Evolutionary conservation across 2,113 vertebrate species (phyloP).

Genomic region (Hipposideros armiger): DNA sequence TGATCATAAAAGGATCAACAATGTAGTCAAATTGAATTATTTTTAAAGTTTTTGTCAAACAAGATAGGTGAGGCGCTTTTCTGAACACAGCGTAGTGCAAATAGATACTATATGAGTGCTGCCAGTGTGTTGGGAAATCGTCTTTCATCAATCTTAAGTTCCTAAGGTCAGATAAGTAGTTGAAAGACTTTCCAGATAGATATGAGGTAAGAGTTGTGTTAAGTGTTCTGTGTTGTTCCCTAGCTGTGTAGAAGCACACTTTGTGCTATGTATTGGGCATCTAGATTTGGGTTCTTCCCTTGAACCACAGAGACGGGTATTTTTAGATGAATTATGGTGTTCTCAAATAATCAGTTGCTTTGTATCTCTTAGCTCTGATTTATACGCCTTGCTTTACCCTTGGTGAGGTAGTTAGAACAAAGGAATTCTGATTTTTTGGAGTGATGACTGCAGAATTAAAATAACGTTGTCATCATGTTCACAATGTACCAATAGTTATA

Average conservation of each 20-base stretch:
- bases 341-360: conserved; percentile 56
- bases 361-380: conserved; percentile 58
- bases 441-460: background rate
- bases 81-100: conserved; percentile 16
- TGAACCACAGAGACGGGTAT: conserved; percentile 9
- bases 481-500: background rate
- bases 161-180: conserved; percentile 7
- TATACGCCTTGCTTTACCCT: conserved; percentile 1
- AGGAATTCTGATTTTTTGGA: conserved; percentile 45
- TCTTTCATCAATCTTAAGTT: conserved; percentile 59
- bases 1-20: conserved; percentile 31
- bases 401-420: conserved; percentile 50
- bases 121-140: background rate
- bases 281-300: conserved; percentile 37
- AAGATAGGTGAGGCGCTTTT: conserved; percentile 20
- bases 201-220: background rate
- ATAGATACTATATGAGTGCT: background rate
- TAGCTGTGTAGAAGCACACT: background rate
- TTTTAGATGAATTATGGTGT: conserved; percentile 53
- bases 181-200: conserved; percentile 15
- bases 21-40: conserved; percentile 28
- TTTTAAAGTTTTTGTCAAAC: conserved; percentile 56
- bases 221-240: background rate
- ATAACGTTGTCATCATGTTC: background rate
- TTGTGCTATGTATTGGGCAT: conserved; percentile 1